Evolutionary conservation across 2,888 invertebrate genomes (phyloP).

Genomic region (Onthophagus sagittarius): DNA sequence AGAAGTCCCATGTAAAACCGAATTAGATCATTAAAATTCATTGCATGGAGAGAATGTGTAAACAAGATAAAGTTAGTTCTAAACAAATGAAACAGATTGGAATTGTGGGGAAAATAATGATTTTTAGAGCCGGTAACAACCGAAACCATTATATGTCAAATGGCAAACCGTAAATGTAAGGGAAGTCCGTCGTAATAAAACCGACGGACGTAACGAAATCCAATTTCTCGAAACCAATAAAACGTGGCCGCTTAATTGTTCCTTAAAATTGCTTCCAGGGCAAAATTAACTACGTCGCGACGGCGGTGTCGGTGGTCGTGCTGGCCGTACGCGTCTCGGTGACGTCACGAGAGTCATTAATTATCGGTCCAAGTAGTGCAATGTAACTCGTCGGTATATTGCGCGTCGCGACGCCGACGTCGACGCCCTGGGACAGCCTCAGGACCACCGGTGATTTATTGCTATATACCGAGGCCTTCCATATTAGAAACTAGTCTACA

Average conservation of each 20-base stretch:
- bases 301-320: background rate
- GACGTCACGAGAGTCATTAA: slow-evolving; percentile 9
- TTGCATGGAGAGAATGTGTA: too few species aligned
- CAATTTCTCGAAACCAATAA: background rate
- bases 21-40: too few species aligned
- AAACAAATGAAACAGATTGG: too few species aligned
- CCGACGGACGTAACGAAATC: background rate
- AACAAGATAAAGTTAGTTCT: too few species aligned
- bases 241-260: background rate
- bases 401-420: slow-evolving; percentile 3
- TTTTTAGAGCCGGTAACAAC: too few species aligned
- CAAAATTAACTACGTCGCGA: background rate
- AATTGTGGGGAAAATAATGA: too few species aligned
- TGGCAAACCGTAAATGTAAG: background rate
- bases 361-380: slow-evolving; percentile 1
- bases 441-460: slow-evolving; percentile 6
- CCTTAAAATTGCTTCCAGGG: background rate
- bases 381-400: slow-evolving; percentile 4
- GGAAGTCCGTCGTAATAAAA: background rate
- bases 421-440: background rate
- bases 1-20: too few species aligned
- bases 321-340: slow-evolving; percentile 4
- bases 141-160: background rate
- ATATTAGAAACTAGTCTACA: slow-evolving; percentile 11
- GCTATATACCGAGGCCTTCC: slow-evolving; percentile 2